Base-by-base conservation (phyloP, 2,113 vertebrate genomes). In the Stegastes partitus region DNA sequence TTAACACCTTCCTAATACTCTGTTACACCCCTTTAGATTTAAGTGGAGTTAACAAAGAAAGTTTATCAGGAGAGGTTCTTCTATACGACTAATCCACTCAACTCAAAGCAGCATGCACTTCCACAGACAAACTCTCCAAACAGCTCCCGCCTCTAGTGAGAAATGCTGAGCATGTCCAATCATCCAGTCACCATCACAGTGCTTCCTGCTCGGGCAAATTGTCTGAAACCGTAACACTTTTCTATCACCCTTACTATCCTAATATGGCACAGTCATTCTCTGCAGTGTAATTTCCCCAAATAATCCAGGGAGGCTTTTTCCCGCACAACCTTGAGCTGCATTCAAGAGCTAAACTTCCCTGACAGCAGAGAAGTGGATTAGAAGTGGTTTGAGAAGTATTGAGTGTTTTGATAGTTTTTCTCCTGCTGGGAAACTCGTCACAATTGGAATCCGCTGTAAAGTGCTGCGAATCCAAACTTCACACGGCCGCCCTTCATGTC, bases 241-340 rank as follows among this genome's bases (percentile, higher is more conserved):
- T 49, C 47, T 19, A 49, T 25, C 50, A 21, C 34, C 51, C 57
- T 45, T 25, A 22, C n/a, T 42, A 14, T n/a, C 16, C 21, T 4
- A 21, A 69, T 66, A 21, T 49, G 23, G 23, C 6, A 1, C 47
- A 54, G 16, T 59, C 26, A 54, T 62, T 63, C 56, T 58, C 44
- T 22, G 11, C 50, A 54, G 57, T 25, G 47, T 71, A 51, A 77
- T 72, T 64, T 73, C 58, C 64, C 59, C n/a, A 70, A 75, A 84
- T 75, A 76, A 81, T 67, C 34, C 37, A 23, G 18, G 28, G 19
- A 23, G 47, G n/a, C 11, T 6, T 59, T 45, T 75, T 75, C 69
- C 19, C 16, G 26, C 58, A 56, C 74, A 83, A 66, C 49, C 69
- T 68, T 67, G 19, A 83, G 53, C 42, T 55, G 50, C 54, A 57